Base-by-base conservation (phyloP, 2,888 invertebrate genomes). In the Drosophila eohydei region DNA sequence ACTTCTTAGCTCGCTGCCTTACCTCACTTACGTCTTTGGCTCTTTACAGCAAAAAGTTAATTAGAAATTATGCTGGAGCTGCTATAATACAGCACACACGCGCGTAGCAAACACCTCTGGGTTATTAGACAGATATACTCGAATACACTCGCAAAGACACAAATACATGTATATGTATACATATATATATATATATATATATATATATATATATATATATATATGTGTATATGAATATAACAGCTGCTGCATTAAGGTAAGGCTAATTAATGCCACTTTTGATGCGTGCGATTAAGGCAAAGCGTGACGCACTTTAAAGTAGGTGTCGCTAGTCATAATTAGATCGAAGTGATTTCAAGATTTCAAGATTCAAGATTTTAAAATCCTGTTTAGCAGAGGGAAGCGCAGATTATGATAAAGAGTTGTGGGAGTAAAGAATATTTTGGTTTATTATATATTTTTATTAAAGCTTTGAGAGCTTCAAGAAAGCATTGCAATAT, bases 21-120 rank as follows among this genome's bases (percentile, higher is more conserved):
- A 5, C 0, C 5, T 16, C 63, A 28, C 65, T 26, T 65, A 60
- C 51, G 59, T 67, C 66, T 76, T 63, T 66, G 46, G 40, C 78
- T 57, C 66, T 74, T 67, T 73, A 66, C 71, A 82, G 83, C 85
- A 79, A 80, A 88, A 83, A 83, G 83, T 83, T 83, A 83, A 83
- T 83, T 83, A 83, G 83, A 83, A 83, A 83, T 83, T 88, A 83
- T 83, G 88, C 83, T 78, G 83, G 80, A 71, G 80, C 73, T 85
- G 80, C 41, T 65, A 68, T 70, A 70, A 70, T 72, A 71, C 65
- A 59, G 51, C 67, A 68, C 61, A 78, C 65, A 69, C 50, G 55
- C 50, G 60, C 50, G 51, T n/a, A 34, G 46, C 48, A 56, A 74
- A 81, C 83, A 82, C 83, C 87, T 83, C 72, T 86, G 78, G 81